Base-by-base conservation (phyloP, 2,888 invertebrate species). In the Macrosiphum euphorbiae region DNA sequence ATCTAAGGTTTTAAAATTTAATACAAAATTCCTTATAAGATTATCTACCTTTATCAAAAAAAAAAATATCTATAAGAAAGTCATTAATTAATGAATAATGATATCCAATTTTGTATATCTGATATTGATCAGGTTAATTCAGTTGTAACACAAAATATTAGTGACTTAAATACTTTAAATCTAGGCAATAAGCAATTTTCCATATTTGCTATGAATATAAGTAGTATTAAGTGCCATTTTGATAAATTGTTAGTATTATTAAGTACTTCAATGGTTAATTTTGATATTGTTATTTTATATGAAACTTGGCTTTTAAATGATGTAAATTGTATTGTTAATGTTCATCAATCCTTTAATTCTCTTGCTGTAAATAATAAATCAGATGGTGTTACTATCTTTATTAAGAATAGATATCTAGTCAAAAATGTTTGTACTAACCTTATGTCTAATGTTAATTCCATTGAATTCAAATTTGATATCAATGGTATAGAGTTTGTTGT, bases 231-330 rank as follows among this genome's bases (percentile, higher is more conserved):
- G 58, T 89, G 11, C 41, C 89, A 89, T 89, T 89, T 89, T 89
- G 89, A 89, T 61, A 61, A 89, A 89, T 89, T 61, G 41, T 44
- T 61, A 28, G 61, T 89, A 58, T 58, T 44, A 61, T 89, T 89
- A 89, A 89, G 58, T 89, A 89, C 89, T 89, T 89, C 89, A 61
- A 41, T 89, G 89, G 89, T 89, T 10, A 89, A 41, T 89, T 89
- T 88, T 88, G 88, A 88, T 88, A 58, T 55, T 52, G 35, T 88
- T 88, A 50, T 88, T 50, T 88, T 55, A n/a, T n/a, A n/a, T n/a
- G n/a, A n/a, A n/a, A n/a, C n/a, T n/a, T n/a, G n/a, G n/a, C n/a
- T n/a, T n/a, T 58, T 58, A 58, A 26, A 58, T 58, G 0, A 58
- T 44, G 44, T 86, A 86, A 13, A 86, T 86, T 86, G 20, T 86